Base-by-base conservation (phyloP, 2,797 vertebrate species). In the Phoeniculus purpureus region DNA sequence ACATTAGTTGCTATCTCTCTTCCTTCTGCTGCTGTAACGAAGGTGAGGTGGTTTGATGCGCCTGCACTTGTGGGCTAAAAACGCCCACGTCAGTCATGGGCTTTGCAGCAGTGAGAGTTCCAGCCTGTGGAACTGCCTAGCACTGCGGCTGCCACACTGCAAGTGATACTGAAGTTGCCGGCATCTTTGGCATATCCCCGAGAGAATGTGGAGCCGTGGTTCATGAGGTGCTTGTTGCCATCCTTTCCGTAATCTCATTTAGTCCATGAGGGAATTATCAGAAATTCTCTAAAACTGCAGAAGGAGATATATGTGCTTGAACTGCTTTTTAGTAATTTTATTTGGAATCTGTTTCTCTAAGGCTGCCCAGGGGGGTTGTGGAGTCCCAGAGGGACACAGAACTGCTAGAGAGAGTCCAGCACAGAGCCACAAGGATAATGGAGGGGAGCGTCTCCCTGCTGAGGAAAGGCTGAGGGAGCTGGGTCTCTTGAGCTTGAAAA, bases 11-110 rank as follows among this genome's bases (percentile, higher is more conserved):
- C n/a, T 40, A 25, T 14, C 23, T 76, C 13, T 23, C 21, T 68
- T 29, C 17, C 25, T 50, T 88, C 50, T 84, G 52, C 27, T 79
- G 26, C 32, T 54, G 6, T 34, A 43, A 15, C 20, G 9, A 22
- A 40, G 56, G 4, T 68, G 0, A 4, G 14, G 22, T 1, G 2
- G 27, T 27, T 73, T n/a, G 25, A 17, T 2, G 2, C 59, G 26
- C n/a, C 14, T 25, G 12, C 1, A 2, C 17, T 0, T 43, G 4
- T 66, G 34, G 43, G 50, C 19, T 76, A 62, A n/a, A 86, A 12
- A 6, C 40, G 25, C 15, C 43, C 8, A 2, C 0, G 0, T 27
- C 25, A 12, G 6, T 67, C 61, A 48, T 48, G 37, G 19, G 31
- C 76, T 93, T 85, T 65, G 15, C 29, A 77, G 27, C 70, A 62